Evolutionary conservation across 1,140 invertebrate species (phyloP).

Genomic region (Brachionus paranguensis): DNA sequence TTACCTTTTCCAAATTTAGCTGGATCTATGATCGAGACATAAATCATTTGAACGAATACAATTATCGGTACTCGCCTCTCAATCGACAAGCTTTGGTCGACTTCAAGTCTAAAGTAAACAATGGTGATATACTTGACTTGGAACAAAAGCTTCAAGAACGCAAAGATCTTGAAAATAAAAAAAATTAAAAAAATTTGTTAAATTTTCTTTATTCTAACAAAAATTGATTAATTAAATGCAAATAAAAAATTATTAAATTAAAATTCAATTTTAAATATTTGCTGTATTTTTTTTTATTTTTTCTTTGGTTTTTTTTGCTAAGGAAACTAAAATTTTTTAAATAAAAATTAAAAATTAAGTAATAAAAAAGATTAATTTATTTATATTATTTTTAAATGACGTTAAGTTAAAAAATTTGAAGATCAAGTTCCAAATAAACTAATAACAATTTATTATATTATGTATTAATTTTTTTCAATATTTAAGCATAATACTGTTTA

Average conservation of each 20-base stretch:
- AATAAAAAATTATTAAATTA: background rate
- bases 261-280: background rate
- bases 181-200: background rate
- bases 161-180: background rate
- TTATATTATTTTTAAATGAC: too few relatives aligned
- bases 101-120: background rate
- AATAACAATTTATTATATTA: too few relatives aligned
- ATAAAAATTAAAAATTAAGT: background rate
- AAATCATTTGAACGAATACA: background rate
- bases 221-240: background rate
- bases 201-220: background rate
- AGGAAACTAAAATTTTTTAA: background rate
- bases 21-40: constrained; percentile 33
- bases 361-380: too few relatives aligned
- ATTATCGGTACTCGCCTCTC: background rate
- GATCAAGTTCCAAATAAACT: too few relatives aligned
- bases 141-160: background rate
- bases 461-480: too few relatives aligned
- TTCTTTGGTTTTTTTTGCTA: background rate
- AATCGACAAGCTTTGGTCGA: background rate
- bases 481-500: too few relatives aligned
- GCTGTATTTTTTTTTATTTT: background rate
- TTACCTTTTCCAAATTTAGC: background rate
- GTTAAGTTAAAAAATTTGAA: too few relatives aligned
- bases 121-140: background rate